Conservation (phyloP, 2,888 invertebrate species). For the Bimastos eiseni region DNA sequence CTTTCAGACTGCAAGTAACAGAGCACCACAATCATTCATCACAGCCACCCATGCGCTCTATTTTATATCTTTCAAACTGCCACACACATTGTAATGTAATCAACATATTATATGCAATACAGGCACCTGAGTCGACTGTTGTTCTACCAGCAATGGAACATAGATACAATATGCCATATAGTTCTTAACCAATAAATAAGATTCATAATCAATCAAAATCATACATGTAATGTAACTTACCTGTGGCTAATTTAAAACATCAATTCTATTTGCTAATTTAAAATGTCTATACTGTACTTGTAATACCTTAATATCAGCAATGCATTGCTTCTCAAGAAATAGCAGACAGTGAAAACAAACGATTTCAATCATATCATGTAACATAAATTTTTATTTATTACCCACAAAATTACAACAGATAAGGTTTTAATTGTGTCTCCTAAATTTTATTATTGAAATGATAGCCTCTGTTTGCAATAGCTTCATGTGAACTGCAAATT, state of each 20-base stretch:
- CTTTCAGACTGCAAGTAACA: conserved; percentile 47
- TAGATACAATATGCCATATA: not conserved
- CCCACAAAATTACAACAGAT: not conserved
- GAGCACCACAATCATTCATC: not conserved
- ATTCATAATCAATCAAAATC: conserved; percentile 2
- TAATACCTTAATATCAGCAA: too few relatives aligned
- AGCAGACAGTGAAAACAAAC: not conserved
- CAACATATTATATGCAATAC: not conserved
- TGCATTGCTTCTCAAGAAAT: too few relatives aligned
- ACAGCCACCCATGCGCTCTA: not conserved
- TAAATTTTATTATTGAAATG: not conserved
- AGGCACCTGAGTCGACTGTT: not conserved
- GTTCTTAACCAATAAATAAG: not conserved
- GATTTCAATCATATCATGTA: not conserved
- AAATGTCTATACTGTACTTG: not conserved
- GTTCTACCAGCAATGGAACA: not conserved
- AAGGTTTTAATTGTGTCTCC: not conserved
- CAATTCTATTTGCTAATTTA: too few relatives aligned
- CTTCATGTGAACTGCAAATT: not conserved
- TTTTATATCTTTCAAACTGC: not conserved
- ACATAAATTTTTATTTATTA: not conserved
- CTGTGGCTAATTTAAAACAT: not conserved
- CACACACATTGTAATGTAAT: not conserved
- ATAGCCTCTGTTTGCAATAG: not conserved
- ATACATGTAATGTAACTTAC: not conserved